Conservation (phyloP, 2,888 invertebrate species). For the Lepidocyrtinus sp. region DNA sequence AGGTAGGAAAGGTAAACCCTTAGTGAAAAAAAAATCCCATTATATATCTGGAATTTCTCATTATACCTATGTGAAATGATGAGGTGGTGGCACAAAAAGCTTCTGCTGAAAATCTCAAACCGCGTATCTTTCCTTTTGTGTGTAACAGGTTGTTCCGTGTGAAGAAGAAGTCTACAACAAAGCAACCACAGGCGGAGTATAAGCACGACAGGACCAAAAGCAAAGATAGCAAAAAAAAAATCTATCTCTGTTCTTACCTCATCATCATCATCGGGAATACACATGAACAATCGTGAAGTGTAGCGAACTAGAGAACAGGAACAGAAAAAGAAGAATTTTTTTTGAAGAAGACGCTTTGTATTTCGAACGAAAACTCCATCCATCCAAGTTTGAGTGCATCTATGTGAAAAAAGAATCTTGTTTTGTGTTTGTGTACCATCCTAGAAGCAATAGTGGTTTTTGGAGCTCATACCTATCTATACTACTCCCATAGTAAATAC, state of each 20-base stretch:
- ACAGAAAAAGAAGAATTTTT: constrained; percentile 19
- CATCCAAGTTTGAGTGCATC: constrained; percentile 14
- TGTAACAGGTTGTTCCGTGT: constrained; percentile 56
- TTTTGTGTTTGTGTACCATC: constrained; percentile 11
- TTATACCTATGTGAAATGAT: constrained; percentile 16
- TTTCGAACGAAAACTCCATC: background rate
- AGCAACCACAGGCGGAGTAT: constrained; percentile 3
- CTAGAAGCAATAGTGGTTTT: background rate
- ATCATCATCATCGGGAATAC: constrained; percentile 12
- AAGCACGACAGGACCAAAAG: background rate
- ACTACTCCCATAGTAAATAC: constrained; percentile 16
- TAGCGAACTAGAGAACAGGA: constrained; percentile 33
- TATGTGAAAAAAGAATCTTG: constrained; percentile 15
- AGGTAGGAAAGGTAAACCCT: constrained; percentile 5
- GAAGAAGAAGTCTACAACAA: constrained; percentile 16
- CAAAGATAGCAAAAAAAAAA: constrained; percentile 2
- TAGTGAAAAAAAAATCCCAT: constrained; percentile 20
- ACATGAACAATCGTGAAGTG: constrained; percentile 28
- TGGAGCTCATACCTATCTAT: constrained; percentile 29
- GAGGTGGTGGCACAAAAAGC: background rate
- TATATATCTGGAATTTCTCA: constrained; percentile 40
- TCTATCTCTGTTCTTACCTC: constrained; percentile 13
- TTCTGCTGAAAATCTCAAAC: constrained; percentile 25
- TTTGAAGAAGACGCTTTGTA: constrained; percentile 41
- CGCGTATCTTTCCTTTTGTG: constrained; percentile 30